Percentiles rank a stretch among this genome's conserved stretches.
phyloP scores from a whole-genome alignment of 2,888 invertebrate species.

The Brachyptera risi region DNA sequence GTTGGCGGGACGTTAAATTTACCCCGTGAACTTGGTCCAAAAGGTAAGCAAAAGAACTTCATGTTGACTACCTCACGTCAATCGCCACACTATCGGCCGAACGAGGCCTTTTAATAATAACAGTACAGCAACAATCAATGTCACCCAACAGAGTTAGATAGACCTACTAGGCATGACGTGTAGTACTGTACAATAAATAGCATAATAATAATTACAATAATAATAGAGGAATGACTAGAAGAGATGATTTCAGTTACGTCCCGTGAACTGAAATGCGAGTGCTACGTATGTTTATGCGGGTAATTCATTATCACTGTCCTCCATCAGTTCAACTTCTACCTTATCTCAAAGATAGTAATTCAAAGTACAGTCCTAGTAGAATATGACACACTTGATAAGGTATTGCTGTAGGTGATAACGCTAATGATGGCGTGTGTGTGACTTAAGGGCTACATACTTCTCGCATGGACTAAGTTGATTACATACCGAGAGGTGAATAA shows the following conservation, averaged over 20 bases:
- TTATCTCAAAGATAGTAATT: slow-evolving; percentile 9
- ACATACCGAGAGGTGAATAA: slow-evolving; percentile 8
- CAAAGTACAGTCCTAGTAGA: neutral
- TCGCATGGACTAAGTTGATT: neutral
- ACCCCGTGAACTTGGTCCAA: neutral
- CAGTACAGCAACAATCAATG: no score
- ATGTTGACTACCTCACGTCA: neutral
- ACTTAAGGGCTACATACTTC: neutral
- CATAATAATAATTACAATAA: neutral
- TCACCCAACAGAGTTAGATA: no score
- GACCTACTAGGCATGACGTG: neutral
- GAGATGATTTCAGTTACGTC: no score
- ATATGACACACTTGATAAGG: neutral
- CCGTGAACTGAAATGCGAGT: slow-evolving; percentile 10
- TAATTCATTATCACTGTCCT: neutral
- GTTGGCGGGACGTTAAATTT: neutral
- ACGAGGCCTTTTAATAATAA: no score
- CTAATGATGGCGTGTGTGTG: neutral
- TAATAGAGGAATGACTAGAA: neutral
- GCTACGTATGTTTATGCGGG: neutral
- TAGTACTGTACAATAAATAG: neutral
- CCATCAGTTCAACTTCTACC: slow-evolving; percentile 8
- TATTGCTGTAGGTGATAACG: neutral
- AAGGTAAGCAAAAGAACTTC: slow-evolving; percentile 10
- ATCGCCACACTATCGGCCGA: no score